Base-by-base conservation (phyloP, 2,113 vertebrate genomes). In the Salvelinus fontinalis region DNA sequence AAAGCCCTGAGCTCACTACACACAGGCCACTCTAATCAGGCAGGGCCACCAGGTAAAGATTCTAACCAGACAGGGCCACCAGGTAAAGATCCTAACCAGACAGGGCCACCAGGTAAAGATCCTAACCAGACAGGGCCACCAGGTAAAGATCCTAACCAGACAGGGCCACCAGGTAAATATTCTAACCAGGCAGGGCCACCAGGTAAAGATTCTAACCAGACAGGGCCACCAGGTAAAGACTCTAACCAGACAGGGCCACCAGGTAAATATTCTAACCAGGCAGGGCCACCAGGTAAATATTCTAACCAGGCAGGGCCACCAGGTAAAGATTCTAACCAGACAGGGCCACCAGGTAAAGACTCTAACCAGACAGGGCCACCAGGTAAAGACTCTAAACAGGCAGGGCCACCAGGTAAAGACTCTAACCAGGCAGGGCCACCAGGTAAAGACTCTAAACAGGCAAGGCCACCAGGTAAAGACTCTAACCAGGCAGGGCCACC, bases 1-100 rank as follows among this genome's bases (percentile, higher is more conserved):
- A 93, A 93, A 93, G 89, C 93, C 92, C 79, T 94, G 91, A 93
- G 62, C 82, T 89, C 69, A 78, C 83, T 86, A 86, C 86, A 82
- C 81, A 83, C 83, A 85, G 85, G 81, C 88, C 88, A 76, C 88
- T 82, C 90, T 89, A 84, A 89, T 88, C 90, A 90, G 89, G 85
- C 49, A 54, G 60, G 60, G 60, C 22, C 60, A 64, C 80, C 59
- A 20, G 81, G 80, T 82, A 79, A 74, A 78, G n/a, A 57, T 1
- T 13, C 49, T 54, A 66, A 24, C 1, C 11, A 29, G 29, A 0
- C 14, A 20, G 66, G 49, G 14, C 49, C 16, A 54, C 80, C 59
- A n/a, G 81, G 80, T 82, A 79, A 74, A 78, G 18, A 65, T 0
- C 9, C 39, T 54, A 54, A 51, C 3, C 49, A 66, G 64, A 0